Conservation (phyloP, 2,888 invertebrate species). For the Folsomia candida region DNA sequence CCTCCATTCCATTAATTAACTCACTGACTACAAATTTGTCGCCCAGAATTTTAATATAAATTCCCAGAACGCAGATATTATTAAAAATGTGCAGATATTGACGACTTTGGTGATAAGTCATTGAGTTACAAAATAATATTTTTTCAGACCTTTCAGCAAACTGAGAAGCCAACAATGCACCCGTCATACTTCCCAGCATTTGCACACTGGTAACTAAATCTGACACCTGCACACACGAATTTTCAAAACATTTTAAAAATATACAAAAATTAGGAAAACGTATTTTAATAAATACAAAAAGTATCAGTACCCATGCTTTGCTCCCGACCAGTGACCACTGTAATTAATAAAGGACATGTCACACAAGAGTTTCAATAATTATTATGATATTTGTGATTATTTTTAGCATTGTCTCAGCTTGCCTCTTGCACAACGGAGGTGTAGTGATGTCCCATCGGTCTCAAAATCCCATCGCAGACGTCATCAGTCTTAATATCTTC, state of each 20-base stretch:
- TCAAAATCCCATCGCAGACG: constrained; percentile 23
- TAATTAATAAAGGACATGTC: constrained; percentile 8
- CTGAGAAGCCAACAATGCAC: constrained; percentile 30
- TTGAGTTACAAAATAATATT: neutral
- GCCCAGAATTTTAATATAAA: no score
- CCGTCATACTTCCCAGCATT: constrained; percentile 36
- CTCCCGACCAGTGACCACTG: constrained; percentile 34
- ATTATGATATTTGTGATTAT: neutral
- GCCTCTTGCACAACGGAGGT: constrained; percentile 43
- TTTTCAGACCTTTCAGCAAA: constrained; percentile 35
- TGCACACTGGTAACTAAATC: constrained; percentile 40
- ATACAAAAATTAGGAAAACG: no score
- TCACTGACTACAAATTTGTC: no score
- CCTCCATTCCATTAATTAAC: no score
- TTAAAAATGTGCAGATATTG: no score
- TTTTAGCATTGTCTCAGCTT: no score
- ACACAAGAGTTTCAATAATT: neutral
- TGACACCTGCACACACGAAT: constrained; percentile 32
- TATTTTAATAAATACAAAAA: no score
- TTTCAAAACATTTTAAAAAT: no score
- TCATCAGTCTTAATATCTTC: constrained; percentile 8
- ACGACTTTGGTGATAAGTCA: no score
- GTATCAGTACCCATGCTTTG: constrained; percentile 1
- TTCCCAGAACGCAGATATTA: no score
- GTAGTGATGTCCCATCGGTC: constrained; percentile 14